Conservation (phyloP, 2,797 vertebrate genomes). For the Rhyacichthys aspro region DNA sequence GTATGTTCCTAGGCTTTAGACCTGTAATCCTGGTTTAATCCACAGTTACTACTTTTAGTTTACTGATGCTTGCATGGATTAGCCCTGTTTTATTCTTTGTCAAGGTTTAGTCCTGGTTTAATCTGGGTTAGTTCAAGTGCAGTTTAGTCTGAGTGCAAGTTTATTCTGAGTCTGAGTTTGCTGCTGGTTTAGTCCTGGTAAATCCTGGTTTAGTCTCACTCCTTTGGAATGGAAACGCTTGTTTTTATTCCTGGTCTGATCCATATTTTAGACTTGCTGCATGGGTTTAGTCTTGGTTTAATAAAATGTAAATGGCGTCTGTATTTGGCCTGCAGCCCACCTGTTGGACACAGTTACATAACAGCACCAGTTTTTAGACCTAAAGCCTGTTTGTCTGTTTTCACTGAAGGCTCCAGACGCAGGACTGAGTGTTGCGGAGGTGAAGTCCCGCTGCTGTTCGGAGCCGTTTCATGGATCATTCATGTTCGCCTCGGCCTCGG, state of each 20-base stretch:
- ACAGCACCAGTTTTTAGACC: not conserved
- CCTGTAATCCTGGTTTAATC: too few relatives aligned
- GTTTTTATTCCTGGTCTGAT: not conserved
- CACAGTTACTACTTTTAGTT: too few relatives aligned
- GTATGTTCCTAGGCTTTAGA: not conserved
- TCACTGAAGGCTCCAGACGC: not conserved
- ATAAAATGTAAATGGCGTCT: not conserved
- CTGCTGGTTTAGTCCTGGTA: not conserved
- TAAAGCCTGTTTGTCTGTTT: conserved; percentile 1
- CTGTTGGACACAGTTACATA: conserved; percentile 1
- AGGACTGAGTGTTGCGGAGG: not conserved
- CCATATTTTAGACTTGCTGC: too few relatives aligned
- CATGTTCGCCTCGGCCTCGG: conserved; percentile 57
- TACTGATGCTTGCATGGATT: too few relatives aligned
- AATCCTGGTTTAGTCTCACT: conserved; percentile 1
- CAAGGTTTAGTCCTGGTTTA: too few relatives aligned
- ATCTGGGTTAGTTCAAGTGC: too few relatives aligned
- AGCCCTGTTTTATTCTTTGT: too few relatives aligned
- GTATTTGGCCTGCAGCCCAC: conserved; percentile 1
- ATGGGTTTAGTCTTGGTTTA: too few relatives aligned
- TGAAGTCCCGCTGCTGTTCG: not conserved
- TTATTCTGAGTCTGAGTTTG: too few relatives aligned
- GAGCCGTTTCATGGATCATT: conserved; percentile 62
- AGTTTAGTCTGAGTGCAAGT: too few relatives aligned
- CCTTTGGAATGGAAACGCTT: not conserved